Percentiles rank a stretch among this genome's conserved stretches.
Conservation (phyloP, 2,888 invertebrate genomes). For the Tetragnatha montana region DNA sequence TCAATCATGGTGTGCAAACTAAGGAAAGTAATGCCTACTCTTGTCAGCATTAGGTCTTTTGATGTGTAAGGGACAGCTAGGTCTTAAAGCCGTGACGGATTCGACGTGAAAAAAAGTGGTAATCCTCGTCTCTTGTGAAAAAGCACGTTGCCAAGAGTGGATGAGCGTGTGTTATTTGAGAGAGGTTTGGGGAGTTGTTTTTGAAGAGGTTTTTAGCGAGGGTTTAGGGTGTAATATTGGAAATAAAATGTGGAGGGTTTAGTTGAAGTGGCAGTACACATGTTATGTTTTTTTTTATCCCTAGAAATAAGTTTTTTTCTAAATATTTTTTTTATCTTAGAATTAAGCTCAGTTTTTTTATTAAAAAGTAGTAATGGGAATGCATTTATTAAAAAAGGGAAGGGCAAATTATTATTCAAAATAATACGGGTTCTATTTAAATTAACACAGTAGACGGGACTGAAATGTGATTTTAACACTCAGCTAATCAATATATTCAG, state of each 20-base stretch:
- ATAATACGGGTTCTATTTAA: too few relatives aligned
- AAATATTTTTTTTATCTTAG: too few relatives aligned
- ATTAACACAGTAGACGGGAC: too few relatives aligned
- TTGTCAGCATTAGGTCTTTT: background rate
- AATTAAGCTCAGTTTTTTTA: too few relatives aligned
- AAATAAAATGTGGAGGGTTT: background rate
- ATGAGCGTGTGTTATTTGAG: background rate
- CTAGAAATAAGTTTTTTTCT: too few relatives aligned
- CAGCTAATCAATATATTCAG: too few relatives aligned
- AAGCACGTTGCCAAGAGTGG: background rate
- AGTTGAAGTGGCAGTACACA: background rate
- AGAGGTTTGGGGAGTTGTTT: background rate
- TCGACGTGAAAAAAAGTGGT: background rate
- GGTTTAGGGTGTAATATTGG: background rate
- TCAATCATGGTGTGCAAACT: background rate
- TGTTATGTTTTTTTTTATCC: too few relatives aligned
- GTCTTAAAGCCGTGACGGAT: background rate
- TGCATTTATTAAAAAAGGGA: too few relatives aligned
- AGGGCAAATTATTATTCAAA: too few relatives aligned
- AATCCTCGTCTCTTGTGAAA: background rate
- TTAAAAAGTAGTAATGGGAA: too few relatives aligned
- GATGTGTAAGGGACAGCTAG: background rate
- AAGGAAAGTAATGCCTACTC: background rate
- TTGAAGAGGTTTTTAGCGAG: background rate
- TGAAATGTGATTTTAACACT: too few relatives aligned